Percentiles rank a stretch among this genome's conserved stretches.
Conservation (phyloP, 2,888 invertebrate genomes). For the Netelia inedita region DNA sequence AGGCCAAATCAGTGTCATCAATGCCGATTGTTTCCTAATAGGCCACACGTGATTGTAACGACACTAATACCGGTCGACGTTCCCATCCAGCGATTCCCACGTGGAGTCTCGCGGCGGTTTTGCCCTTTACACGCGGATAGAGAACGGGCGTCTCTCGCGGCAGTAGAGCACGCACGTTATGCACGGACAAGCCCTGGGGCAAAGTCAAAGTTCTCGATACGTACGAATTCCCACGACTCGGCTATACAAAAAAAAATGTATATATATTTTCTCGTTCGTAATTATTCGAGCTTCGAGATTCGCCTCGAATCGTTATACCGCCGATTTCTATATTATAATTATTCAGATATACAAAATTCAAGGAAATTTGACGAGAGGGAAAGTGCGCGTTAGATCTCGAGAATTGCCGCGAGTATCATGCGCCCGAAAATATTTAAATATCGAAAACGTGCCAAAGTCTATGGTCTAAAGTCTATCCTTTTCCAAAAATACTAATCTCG, state of each 20-base stretch:
- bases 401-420: no score
- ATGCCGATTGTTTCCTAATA: not conserved
- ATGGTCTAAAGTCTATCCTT: no score
- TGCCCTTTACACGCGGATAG: constrained; percentile 26
- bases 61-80: constrained; percentile 24
- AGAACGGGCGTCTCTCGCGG: constrained; percentile 21
- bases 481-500: no score
- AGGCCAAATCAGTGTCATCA: not conserved
- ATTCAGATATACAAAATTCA: no score
- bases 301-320: no score
- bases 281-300: no score
- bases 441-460: no score
- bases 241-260: not conserved
- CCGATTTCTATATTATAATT: no score
- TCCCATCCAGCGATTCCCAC: constrained; percentile 32
- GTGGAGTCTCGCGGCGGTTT: constrained; percentile 16
- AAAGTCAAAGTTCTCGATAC: not conserved
- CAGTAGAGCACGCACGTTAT: constrained; percentile 36
- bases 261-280: no score
- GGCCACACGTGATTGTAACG: constrained; percentile 40
- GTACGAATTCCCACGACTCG: not conserved
- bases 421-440: no score
- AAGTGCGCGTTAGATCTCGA: no score
- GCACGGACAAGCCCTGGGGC: constrained; percentile 31
- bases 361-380: no score